Conservation (phyloP, 2,888 invertebrate species). For the Rapana venosa region DNA sequence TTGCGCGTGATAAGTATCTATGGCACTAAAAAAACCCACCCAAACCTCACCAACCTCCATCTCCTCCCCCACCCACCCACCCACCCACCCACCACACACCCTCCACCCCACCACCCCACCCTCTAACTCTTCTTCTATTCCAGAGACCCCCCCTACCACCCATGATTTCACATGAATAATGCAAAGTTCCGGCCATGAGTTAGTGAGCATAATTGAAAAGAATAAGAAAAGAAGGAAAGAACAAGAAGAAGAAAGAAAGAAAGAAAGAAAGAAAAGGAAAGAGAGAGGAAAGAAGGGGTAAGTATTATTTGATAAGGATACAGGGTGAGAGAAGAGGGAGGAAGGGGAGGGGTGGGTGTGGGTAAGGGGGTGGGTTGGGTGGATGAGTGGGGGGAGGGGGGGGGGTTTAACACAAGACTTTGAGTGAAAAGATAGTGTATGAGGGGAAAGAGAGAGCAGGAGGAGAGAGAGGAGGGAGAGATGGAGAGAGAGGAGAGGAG, state of each 20-base stretch:
- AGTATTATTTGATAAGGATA: no score
- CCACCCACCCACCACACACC: constrained; percentile 12
- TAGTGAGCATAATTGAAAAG: not conserved
- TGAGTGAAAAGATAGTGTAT: no score
- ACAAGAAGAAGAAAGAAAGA: not conserved
- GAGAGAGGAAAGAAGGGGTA: constrained; percentile 10
- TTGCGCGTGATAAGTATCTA: constrained; percentile 34
- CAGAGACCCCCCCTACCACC: constrained; percentile 5
- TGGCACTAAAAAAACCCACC: not conserved
- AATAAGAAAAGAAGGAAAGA: not conserved
- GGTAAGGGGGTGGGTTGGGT: no score
- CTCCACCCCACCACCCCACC: not conserved
- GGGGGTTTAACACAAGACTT: no score
- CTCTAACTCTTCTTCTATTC: no score
- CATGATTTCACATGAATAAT: constrained; percentile 21
- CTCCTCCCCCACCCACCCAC: not conserved
- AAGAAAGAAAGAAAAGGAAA: not conserved
- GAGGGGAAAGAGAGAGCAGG: not conserved
- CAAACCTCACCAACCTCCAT: not conserved
- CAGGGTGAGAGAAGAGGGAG: no score
- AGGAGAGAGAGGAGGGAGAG: not conserved
- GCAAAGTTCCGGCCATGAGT: constrained; percentile 2
- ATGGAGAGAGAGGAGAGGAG: not conserved
- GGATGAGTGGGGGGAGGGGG: no score
- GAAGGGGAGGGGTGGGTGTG: no score